These are phyloP conservation scores for Rhinatrema bivittatum DNA, from an alignment of 2,797 vertebrate genomes.

Conservation along the genomic window DNA sequence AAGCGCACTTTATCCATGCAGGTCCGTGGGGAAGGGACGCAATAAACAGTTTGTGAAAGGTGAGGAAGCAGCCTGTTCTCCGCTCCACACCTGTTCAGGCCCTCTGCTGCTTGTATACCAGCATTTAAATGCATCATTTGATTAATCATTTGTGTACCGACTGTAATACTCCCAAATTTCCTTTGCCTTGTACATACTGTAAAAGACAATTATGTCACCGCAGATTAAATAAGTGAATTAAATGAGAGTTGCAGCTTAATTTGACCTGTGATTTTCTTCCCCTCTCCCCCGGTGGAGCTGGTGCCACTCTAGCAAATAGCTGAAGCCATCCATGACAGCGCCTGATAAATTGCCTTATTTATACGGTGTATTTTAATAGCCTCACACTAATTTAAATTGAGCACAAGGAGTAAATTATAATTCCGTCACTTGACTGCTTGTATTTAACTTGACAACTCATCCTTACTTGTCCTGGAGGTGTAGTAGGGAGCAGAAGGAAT, in stretches of 20 bases:
- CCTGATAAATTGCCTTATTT: slow-evolving; percentile 95
- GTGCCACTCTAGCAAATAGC: slow-evolving; percentile 66
- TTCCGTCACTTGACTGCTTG: slow-evolving; percentile 83
- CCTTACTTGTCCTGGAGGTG: slow-evolving; percentile 62
- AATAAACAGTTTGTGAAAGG: too few relatives aligned
- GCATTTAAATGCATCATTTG: slow-evolving; percentile 59
- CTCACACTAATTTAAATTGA: slow-evolving; percentile 91
- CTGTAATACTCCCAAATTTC: slow-evolving; percentile 53
- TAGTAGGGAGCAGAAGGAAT: slow-evolving; percentile 28
- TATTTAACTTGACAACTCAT: slow-evolving; percentile 68
- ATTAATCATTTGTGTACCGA: slow-evolving; percentile 58
- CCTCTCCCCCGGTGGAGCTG: slow-evolving; percentile 47
- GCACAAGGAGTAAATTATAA: slow-evolving; percentile 84
- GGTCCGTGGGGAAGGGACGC: too few relatives aligned
- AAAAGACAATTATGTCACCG: slow-evolving; percentile 54
- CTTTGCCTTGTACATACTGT: slow-evolving; percentile 57
- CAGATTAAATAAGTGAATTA: slow-evolving; percentile 75
- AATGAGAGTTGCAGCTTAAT: slow-evolving; percentile 73
- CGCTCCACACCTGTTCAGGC: slow-evolving; percentile 21
- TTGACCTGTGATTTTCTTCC: slow-evolving; percentile 80
- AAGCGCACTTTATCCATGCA: too few relatives aligned
- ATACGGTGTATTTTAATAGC: slow-evolving; percentile 89
- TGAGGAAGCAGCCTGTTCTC: too few relatives aligned
- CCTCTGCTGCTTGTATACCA: slow-evolving; percentile 35
- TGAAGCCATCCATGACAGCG: slow-evolving; percentile 75